phyloP scores from a whole-genome alignment of 2,113 vertebrate species.

The Caranx melampygus region DNA sequence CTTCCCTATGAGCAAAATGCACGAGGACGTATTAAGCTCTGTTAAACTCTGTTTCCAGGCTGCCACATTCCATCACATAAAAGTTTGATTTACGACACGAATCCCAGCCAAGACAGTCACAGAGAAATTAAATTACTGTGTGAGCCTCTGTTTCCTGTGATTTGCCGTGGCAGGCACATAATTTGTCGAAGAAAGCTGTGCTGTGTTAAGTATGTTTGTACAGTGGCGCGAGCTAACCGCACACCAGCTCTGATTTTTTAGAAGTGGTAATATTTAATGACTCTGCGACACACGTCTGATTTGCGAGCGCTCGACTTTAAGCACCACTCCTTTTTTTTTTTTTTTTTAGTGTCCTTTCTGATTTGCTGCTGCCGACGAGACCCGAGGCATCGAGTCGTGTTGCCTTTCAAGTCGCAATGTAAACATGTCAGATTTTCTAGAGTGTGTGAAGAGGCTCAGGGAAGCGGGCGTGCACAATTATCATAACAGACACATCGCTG shows the following conservation, averaged over 20 bases:
- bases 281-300: conserved; percentile 63
- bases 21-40: conserved; percentile 16
- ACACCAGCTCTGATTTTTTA: conserved; percentile 78
- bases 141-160: conserved; percentile 48
- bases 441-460: conserved; percentile 34
- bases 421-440: conserved; percentile 73
- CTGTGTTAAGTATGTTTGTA: conserved; percentile 72
- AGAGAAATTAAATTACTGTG: conserved; percentile 37
- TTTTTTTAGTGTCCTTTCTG: conserved; percentile 46
- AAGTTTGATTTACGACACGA: conserved; percentile 52
- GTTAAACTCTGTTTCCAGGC: conserved; percentile 39
- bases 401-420: conserved; percentile 67
- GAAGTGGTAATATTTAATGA: conserved; percentile 74
- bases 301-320: conserved; percentile 52
- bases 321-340: conserved; percentile 37
- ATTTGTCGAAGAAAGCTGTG: conserved; percentile 67
- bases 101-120: conserved; percentile 30
- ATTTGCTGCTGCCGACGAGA: conserved; percentile 61
- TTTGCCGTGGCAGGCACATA: conserved; percentile 48
- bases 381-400: conserved; percentile 42
- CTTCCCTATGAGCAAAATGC: background rate
- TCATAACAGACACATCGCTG: conserved; percentile 48
- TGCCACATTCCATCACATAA: conserved; percentile 46
- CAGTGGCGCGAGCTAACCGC: conserved; percentile 71
- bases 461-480: conserved; percentile 18